Percentiles rank a stretch among this genome's conserved stretches.
Conservation (phyloP, 2,113 vertebrate species). For the Coryphaenoides rupestris region DNA sequence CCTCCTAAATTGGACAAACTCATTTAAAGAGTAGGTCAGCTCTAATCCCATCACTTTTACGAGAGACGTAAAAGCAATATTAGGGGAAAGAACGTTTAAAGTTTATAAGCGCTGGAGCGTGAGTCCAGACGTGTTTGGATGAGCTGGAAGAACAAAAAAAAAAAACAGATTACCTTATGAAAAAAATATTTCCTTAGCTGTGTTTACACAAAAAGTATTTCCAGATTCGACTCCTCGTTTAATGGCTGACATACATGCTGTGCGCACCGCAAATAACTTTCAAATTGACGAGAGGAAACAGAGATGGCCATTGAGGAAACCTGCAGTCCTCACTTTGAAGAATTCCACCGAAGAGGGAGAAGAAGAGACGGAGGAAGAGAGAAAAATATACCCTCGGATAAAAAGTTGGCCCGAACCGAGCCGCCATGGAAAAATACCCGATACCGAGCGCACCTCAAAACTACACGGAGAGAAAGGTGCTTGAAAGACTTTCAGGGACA, state of each 20-base stretch:
- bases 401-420: slow-evolving; percentile 49
- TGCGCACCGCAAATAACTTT: slow-evolving; percentile 67
- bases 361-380: slow-evolving; percentile 23
- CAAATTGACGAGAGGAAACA: slow-evolving; percentile 69
- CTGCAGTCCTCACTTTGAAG: slow-evolving; percentile 67
- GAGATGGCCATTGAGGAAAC: slow-evolving; percentile 72
- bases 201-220: slow-evolving; percentile 65
- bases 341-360: slow-evolving; percentile 59
- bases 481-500: slow-evolving; percentile 16
- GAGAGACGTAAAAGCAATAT: slow-evolving; percentile 51
- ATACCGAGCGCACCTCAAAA: slow-evolving; percentile 55
- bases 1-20: slow-evolving; percentile 63
- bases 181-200: slow-evolving; percentile 54
- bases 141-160: slow-evolving; percentile 37
- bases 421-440: slow-evolving; percentile 66
- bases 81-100: slow-evolving; percentile 54
- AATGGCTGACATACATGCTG: slow-evolving; percentile 65
- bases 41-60: slow-evolving; percentile 62
- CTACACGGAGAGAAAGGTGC: slow-evolving; percentile 41
- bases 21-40: slow-evolving; percentile 51
- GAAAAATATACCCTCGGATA: slow-evolving; percentile 56
- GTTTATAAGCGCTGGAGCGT: slow-evolving; percentile 61
- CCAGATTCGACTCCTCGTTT: slow-evolving; percentile 66
- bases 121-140: slow-evolving; percentile 58
- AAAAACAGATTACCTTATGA: slow-evolving; percentile 58